Percentiles rank a stretch among this genome's conserved stretches.
Conservation (phyloP, 2,888 invertebrate species). For the Gastrophysa polygoni region DNA sequence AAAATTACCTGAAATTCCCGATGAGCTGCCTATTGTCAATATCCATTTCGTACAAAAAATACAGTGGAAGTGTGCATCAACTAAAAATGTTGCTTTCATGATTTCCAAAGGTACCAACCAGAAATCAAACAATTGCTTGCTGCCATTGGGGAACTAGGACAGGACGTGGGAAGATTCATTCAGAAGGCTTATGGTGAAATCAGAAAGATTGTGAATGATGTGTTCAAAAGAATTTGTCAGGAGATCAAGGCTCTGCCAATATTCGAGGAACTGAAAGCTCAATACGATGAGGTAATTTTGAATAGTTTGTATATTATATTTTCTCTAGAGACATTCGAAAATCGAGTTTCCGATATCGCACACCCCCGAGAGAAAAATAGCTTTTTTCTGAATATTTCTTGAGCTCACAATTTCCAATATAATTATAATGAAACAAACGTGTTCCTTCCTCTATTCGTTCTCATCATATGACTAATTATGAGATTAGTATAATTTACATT, state of each 20-base stretch:
- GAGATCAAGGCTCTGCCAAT: slow-evolving; percentile 64
- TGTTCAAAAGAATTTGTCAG: slow-evolving; percentile 57
- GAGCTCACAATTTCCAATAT: too few relatives aligned
- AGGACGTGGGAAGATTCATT: slow-evolving; percentile 57
- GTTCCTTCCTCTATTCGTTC: too few relatives aligned
- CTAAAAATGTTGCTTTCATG: too few relatives aligned
- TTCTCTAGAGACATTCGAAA: neutral
- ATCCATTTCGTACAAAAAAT: too few relatives aligned
- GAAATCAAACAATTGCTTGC: slow-evolving; percentile 68
- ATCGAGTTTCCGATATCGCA: too few relatives aligned
- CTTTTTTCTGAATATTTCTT: too few relatives aligned
- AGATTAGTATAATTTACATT: slow-evolving; percentile 5
- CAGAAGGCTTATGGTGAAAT: slow-evolving; percentile 56
- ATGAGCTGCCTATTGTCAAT: too few relatives aligned
- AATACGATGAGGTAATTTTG: slow-evolving; percentile 52
- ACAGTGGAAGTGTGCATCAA: too few relatives aligned
- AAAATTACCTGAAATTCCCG: too few relatives aligned
- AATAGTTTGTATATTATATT: too few relatives aligned
- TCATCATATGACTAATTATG: neutral
- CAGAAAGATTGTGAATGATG: slow-evolving; percentile 57
- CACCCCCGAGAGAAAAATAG: too few relatives aligned
- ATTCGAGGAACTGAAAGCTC: slow-evolving; percentile 59
- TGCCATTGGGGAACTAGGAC: slow-evolving; percentile 60
- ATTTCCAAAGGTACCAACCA: slow-evolving; percentile 62
- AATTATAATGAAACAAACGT: too few relatives aligned